phyloP scores from a whole-genome alignment of 1,140 invertebrate genomes.

The Neotoxoptera formosana region DNA sequence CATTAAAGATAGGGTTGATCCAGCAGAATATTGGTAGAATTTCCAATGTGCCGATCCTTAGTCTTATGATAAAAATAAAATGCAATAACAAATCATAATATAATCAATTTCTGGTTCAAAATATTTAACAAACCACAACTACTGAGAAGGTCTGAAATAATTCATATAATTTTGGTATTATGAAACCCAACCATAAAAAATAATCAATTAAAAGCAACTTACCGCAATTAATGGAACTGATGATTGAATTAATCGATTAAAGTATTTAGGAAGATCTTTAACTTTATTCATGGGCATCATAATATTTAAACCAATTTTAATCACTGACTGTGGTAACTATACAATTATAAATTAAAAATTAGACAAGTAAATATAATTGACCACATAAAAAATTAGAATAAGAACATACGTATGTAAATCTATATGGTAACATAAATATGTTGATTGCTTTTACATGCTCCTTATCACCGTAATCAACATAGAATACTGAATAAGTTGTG shows the following conservation, averaged over 20 bases:
- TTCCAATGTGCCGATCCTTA: accelerated
- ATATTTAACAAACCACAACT: background rate
- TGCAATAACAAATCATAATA: background rate
- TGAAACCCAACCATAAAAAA: background rate
- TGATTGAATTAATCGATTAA: background rate
- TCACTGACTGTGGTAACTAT: background rate
- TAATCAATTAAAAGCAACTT: slow-evolving; percentile 8
- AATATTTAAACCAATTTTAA: slow-evolving; percentile 22
- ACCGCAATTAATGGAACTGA: slow-evolving; percentile 4
- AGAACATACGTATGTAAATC: background rate
- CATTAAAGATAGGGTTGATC: background rate
- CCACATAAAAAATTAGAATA: background rate
- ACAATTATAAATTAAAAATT: background rate
- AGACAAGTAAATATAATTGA: background rate
- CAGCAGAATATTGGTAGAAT: background rate
- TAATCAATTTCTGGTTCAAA: background rate
- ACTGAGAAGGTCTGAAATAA: background rate
- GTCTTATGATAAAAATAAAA: background rate
- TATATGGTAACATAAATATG: background rate
- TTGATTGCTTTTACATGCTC: background rate
- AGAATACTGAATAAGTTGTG: background rate
- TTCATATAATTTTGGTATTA: background rate
- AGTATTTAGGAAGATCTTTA: background rate
- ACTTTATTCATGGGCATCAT: background rate
- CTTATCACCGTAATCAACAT: background rate